Evolutionary conservation across 1,140 invertebrate genomes (phyloP), one percentile per base, ranked within the genome.

Genomic region (Conus betulinus): DNA sequence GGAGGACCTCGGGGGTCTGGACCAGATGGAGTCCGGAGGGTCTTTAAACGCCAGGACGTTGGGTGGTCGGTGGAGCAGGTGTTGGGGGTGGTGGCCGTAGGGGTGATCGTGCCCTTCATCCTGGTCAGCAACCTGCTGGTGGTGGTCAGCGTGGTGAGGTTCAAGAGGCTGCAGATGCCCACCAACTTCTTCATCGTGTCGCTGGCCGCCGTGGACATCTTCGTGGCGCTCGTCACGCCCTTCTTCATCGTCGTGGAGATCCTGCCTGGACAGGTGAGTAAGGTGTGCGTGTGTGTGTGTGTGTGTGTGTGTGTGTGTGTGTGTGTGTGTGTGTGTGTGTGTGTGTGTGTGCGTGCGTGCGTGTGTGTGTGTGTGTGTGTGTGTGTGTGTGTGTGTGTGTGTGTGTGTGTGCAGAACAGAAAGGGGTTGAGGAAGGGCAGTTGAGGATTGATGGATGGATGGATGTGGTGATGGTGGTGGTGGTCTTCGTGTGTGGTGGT

Each of bases 181-280:
- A 99, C 98, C 88, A 99, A 99, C 96, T 98, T 98, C 95, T 99
- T 98, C 95, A 97, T 99, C 85, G 98, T 98, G 55, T 98, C 98
- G 17, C 96, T 99, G 85, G 95, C 98, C 13, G 96, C 98, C 86
- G 98, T 98, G 39, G 98, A 98, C 94, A 97, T 98, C 96, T 96
- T 98, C 79, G 98, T 98, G 7, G 98, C 98, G 1, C 97, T 98
- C n/a, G 87, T 87, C 13, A 90, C 92, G 7, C 92, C 93, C 1
- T 90, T 93, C 86, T 89, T 92, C 53, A 88, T 90, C 8, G 81
- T 89, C 20, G 87, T 91, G 7, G 89, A 93, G 84, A 74, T 93
- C 8, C 78, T 90, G 15, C 87, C 88, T 57, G 25, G 23, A 20
- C 81, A 53, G 85, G 84, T 81, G 81, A 51, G 39, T 53, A 27